Base-by-base conservation (phyloP, 2,797 vertebrate species). In the Acrossocheilus fasciatus region DNA sequence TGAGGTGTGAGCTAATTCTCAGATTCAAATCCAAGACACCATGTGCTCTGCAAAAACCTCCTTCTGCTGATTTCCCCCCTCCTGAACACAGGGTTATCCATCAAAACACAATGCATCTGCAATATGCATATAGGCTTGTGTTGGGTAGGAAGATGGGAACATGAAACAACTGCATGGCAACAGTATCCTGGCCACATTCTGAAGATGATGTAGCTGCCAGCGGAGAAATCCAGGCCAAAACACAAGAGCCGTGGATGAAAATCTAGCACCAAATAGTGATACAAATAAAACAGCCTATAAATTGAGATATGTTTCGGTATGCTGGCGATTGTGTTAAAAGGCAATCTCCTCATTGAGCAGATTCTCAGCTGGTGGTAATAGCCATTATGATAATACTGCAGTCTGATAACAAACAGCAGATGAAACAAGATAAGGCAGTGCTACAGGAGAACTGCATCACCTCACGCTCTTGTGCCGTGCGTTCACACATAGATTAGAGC, bases 351-450 rank as follows among this genome's bases (percentile, higher is more conserved):
- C 78, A 70, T 70, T 62, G 54, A 77, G 66, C 26, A 57, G 70
- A 87, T 84, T 89, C 47, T 84, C 82, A 78, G 75, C 66, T 81
- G 50, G 64, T 85, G 82, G 76, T 84, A 88, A 86, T 88, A 86
- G 81, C 76, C 77, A 87, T 87, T 87, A 91, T 88, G 87, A 86
- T 89, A 90, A 89, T 91, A 82, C 72, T 88, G 85, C 81, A 87
- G 80, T 57, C 76, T 89, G 90, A 91, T 89, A 88, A 91, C 88
- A 86, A 87, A 86, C 62, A 70, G 70, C 74, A 79, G 81, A 86
- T 82, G 83, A 88, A 69, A 86, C 66, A 62, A 87, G 88, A 90
- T 88, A 90, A 88, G 85, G 75, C 75, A 84, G 75, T 80, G 86
- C 81, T 79, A 84, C 82, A 75, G 39, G 76, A 68, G 50, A 68